Conservation (phyloP, 1,140 invertebrate species). For the Drosophila navojoa region DNA sequence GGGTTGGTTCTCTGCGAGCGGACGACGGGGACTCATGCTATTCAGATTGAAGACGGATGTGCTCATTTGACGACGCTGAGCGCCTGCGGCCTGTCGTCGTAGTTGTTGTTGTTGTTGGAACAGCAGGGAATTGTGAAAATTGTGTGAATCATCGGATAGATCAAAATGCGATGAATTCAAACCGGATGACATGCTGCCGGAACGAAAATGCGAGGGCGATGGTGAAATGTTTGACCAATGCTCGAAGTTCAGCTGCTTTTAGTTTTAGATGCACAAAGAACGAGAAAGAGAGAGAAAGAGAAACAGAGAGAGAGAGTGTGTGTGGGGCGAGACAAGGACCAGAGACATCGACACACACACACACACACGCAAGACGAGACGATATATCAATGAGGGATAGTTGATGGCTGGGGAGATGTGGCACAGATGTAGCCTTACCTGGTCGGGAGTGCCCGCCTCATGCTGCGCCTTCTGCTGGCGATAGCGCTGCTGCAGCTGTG, state of each 20-base stretch:
- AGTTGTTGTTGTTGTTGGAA: slow-evolving; percentile 69
- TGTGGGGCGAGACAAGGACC: slow-evolving; percentile 55
- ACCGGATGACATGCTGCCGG: slow-evolving; percentile 85
- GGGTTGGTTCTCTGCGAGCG: slow-evolving; percentile 54
- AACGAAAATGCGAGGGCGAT: slow-evolving; percentile 84
- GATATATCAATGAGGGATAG: slow-evolving; percentile 19
- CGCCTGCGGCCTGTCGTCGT: slow-evolving; percentile 64
- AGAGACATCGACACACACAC: not conserved
- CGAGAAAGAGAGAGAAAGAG: slow-evolving; percentile 51
- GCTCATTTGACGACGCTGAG: slow-evolving; percentile 80
- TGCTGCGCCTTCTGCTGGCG: slow-evolving; percentile 86
- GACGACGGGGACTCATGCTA: slow-evolving; percentile 51
- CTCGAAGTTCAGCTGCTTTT: slow-evolving; percentile 70
- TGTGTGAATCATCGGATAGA: slow-evolving; percentile 76
- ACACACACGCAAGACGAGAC: slow-evolving; percentile 14
- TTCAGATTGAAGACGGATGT: slow-evolving; percentile 86
- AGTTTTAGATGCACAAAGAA: slow-evolving; percentile 53
- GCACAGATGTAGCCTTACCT: slow-evolving; percentile 55
- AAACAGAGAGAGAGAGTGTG: slow-evolving; percentile 54
- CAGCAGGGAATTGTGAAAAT: slow-evolving; percentile 79
- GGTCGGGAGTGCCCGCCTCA: slow-evolving; percentile 84
- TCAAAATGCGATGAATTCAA: slow-evolving; percentile 83
- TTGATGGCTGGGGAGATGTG: not conserved
- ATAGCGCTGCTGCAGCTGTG: slow-evolving; percentile 87
- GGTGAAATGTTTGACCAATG: slow-evolving; percentile 83